These are phyloP conservation scores for Ganaspis sp. DNA, from an alignment of 1,140 invertebrate genomes.

Conservation along the genomic window DNA sequence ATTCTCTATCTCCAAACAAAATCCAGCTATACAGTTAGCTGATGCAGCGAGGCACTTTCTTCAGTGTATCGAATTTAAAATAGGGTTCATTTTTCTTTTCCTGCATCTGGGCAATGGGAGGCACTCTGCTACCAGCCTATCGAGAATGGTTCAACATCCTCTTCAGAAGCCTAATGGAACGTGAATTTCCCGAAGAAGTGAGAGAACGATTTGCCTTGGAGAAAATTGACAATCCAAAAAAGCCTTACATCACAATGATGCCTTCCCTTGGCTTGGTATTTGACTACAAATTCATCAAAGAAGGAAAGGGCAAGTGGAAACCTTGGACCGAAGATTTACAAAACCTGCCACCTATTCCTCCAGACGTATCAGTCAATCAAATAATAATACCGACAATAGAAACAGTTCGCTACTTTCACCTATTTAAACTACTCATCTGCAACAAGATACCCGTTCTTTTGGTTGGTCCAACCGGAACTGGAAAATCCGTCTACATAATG, in stretches of 20 bases:
- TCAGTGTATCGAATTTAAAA: too few relatives aligned
- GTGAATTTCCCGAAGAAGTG: constrained; percentile 82
- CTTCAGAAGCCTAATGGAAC: constrained; percentile 85
- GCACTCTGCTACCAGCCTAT: constrained; percentile 84
- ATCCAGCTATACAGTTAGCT: too few relatives aligned
- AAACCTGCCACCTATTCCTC: constrained; percentile 86
- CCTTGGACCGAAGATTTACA: constrained; percentile 90
- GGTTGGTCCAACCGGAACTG: constrained; percentile 94
- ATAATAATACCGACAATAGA: constrained; percentile 95
- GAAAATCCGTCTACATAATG: constrained; percentile 92
- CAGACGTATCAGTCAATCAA: constrained; percentile 94
- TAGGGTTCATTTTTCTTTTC: constrained; percentile 95
- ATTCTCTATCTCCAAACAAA: too few relatives aligned
- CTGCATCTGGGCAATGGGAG: constrained; percentile 93
- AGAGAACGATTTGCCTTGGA: constrained; percentile 76
- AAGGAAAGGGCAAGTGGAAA: constrained; percentile 92
- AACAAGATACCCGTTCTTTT: constrained; percentile 91
- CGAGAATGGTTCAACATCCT: constrained; percentile 88
- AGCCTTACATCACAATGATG: constrained; percentile 84
- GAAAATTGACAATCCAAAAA: constrained; percentile 79
- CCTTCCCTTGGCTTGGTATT: constrained; percentile 88
- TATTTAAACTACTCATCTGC: constrained; percentile 86
- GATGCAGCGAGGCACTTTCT: too few relatives aligned
- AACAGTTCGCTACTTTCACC: constrained; percentile 87
- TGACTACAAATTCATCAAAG: constrained; percentile 93